phyloP scores from a whole-genome alignment of 1,140 invertebrate species.

The Cydia strobilella region DNA sequence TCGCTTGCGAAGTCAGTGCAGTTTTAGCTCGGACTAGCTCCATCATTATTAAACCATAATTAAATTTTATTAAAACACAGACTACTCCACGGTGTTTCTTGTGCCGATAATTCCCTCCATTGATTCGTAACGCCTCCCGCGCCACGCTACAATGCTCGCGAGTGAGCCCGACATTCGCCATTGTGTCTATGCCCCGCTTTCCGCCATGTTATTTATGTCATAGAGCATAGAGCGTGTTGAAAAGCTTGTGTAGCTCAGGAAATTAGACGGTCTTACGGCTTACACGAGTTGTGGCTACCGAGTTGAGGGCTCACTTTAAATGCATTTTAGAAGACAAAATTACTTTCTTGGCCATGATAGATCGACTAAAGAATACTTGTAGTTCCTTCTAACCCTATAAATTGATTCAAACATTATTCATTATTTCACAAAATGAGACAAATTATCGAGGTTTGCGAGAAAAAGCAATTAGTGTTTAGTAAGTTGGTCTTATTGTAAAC shows the following conservation, averaged over 20 bases:
- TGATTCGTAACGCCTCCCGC: slow-evolving; percentile 80
- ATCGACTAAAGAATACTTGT: too few species aligned
- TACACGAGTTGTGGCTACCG: slow-evolving; percentile 7
- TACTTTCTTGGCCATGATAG: too few species aligned
- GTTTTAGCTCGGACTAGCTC: too few species aligned
- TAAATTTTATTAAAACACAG: not conserved
- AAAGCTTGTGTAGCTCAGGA: slow-evolving; percentile 21
- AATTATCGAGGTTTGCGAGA: too few species aligned
- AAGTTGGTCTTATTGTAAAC: too few species aligned
- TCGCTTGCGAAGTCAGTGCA: too few species aligned
- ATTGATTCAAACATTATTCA: too few species aligned
- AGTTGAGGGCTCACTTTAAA: not conserved
- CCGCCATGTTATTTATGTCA: slow-evolving; percentile 72
- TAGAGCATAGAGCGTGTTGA: slow-evolving; percentile 31
- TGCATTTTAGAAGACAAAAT: not conserved
- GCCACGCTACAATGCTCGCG: slow-evolving; percentile 78
- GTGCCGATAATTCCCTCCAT: slow-evolving; percentile 78
- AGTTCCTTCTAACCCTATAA: too few species aligned
- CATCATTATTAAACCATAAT: too few species aligned
- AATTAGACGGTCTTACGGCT: slow-evolving; percentile 20
- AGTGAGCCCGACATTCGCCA: slow-evolving; percentile 75
- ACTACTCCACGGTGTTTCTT: slow-evolving; percentile 51
- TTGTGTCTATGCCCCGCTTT: slow-evolving; percentile 71
- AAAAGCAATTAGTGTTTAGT: too few species aligned
- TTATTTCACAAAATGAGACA: too few species aligned